Percentiles rank a stretch among this genome's conserved stretches.
Evolutionary conservation across 2,888 invertebrate species (phyloP).

Genomic region (Ectropis crepuscularia): DNA sequence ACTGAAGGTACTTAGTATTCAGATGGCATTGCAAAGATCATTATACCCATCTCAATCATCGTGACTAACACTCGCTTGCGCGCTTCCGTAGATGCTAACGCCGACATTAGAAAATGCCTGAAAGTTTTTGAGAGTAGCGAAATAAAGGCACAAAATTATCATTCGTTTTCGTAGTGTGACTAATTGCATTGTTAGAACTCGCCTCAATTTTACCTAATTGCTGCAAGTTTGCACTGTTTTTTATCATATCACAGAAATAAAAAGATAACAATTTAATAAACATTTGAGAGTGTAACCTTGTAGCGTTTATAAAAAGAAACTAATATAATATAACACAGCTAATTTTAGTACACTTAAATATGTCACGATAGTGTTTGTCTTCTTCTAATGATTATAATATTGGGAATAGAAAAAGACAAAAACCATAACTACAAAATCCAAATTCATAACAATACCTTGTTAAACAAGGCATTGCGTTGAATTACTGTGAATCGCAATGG

Average conservation of each 20-base stretch:
- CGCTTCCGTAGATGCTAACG: slow-evolving; percentile 31
- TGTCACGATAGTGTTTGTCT: no score
- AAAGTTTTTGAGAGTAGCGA: slow-evolving; percentile 14
- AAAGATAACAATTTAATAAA: no score
- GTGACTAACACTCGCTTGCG: slow-evolving; percentile 31
- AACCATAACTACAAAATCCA: no score
- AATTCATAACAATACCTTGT: no score
- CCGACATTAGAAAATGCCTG: slow-evolving; percentile 29
- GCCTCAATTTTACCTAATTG: slow-evolving; percentile 5
- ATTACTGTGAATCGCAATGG: no score
- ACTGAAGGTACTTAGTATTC: slow-evolving; percentile 31
- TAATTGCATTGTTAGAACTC: slow-evolving; percentile 9
- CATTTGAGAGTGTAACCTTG: no score
- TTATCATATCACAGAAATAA: neutral
- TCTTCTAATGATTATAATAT: no score
- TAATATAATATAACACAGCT: no score
- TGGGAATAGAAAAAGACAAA: no score
- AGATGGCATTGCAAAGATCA: slow-evolving; percentile 24
- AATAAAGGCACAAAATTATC: slow-evolving; percentile 17
- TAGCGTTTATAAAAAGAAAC: no score
- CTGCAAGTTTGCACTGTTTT: slow-evolving; percentile 6
- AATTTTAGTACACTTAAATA: no score
- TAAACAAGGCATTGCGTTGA: no score
- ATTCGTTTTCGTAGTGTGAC: slow-evolving; percentile 17
- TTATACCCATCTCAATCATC: slow-evolving; percentile 22